Percentiles rank a stretch among this genome's conserved stretches.
Conservation (phyloP, 2,113 vertebrate species). For the Alligator sinensis region DNA sequence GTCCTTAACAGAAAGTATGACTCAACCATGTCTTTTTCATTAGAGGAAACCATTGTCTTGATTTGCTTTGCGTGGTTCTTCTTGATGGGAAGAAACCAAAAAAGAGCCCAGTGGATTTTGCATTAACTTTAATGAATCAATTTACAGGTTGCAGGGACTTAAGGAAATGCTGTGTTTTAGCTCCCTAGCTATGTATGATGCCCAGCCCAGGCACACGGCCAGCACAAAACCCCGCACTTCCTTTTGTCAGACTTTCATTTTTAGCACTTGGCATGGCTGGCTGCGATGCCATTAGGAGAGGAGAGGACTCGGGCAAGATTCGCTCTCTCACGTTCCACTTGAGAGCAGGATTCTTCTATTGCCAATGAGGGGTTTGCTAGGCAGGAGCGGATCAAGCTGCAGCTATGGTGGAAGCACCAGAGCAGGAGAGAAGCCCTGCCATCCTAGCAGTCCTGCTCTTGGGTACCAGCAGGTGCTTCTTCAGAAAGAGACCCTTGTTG, state of each 20-base stretch:
- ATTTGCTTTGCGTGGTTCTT: background rate
- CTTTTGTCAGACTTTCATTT: background rate
- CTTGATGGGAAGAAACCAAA: background rate
- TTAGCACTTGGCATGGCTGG: background rate
- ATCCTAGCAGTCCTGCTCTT: background rate
- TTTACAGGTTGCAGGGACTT: background rate
- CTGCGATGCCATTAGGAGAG: background rate
- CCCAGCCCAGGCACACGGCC: background rate
- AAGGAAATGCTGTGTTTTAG: background rate
- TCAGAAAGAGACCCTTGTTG: background rate
- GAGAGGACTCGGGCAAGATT: background rate
- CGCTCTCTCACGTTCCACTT: background rate
- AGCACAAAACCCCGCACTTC: background rate
- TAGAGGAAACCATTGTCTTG: background rate
- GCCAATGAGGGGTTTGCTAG: background rate
- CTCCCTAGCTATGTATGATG: background rate
- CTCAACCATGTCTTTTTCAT: background rate
- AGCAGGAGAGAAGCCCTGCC: background rate
- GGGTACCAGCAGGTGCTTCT: no score
- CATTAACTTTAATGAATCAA: background rate
- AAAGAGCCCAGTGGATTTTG: background rate
- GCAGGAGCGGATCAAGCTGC: background rate
- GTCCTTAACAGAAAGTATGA: background rate
- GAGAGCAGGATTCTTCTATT: background rate
- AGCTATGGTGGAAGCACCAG: background rate